Conservation (phyloP, 2,888 invertebrate genomes). For the Julus scandinavius region DNA sequence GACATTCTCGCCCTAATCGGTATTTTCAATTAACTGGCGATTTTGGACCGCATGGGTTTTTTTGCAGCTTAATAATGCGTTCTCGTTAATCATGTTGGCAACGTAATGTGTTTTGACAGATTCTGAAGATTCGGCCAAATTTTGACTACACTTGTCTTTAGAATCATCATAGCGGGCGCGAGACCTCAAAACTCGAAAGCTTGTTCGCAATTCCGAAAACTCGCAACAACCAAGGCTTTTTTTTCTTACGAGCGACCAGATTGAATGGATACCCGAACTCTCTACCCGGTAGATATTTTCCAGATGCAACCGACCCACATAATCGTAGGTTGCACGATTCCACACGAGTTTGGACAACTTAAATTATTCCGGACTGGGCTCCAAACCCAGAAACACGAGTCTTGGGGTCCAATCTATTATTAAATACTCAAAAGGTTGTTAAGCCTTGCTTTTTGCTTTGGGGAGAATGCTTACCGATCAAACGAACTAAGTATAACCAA, state of each 20-base stretch:
- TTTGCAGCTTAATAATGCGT: conserved; percentile 25
- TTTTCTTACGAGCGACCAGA: neutral
- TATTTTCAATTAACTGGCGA: conserved; percentile 14
- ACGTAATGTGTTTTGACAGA: neutral
- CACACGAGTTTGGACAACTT: neutral
- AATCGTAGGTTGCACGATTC: neutral
- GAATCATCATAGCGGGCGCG: neutral
- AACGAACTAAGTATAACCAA: neutral
- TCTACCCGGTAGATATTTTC: neutral
- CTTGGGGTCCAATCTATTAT: neutral
- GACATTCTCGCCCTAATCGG: conserved; percentile 27
- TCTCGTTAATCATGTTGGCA: neutral
- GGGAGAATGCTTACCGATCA: neutral
- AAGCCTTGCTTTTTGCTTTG: neutral
- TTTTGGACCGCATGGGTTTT: neutral
- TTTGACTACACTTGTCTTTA: neutral
- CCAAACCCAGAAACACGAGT: neutral
- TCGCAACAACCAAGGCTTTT: too few species aligned
- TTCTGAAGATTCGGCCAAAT: neutral
- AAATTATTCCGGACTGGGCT: conserved; percentile 12
- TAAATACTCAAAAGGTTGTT: conserved; percentile 25
- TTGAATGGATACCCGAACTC: neutral
- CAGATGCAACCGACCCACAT: neutral
- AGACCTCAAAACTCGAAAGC: neutral
- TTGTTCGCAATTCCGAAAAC: neutral